These are phyloP conservation scores for Drosophila meridiana DNA, from an alignment of 2,888 invertebrate species.

Conservation along the genomic window DNA sequence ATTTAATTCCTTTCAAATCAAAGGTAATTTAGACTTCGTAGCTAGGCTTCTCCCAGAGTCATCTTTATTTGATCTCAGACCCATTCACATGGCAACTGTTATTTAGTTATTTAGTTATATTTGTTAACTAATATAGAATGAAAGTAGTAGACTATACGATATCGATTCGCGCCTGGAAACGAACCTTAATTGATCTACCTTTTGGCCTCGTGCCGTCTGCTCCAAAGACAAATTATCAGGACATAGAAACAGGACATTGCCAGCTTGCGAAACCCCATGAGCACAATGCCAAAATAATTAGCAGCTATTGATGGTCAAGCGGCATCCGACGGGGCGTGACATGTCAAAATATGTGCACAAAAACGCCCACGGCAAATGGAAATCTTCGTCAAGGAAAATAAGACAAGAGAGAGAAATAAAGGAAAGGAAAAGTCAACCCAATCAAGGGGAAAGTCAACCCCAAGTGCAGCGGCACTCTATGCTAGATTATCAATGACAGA, in stretches of 20 bases:
- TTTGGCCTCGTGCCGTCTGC: slow-evolving; percentile 38
- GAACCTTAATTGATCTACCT: slow-evolving; percentile 60
- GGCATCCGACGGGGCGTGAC: slow-evolving; percentile 67
- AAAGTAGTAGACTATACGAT: background rate
- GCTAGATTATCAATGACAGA: slow-evolving; percentile 76
- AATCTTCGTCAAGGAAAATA: slow-evolving; percentile 52
- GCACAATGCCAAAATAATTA: slow-evolving; percentile 75
- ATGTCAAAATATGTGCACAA: slow-evolving; percentile 76
- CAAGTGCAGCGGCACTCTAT: slow-evolving; percentile 36
- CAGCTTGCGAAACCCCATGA: slow-evolving; percentile 65
- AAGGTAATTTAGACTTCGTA: background rate
- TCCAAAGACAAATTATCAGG: slow-evolving; percentile 37
- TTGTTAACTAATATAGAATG: background rate
- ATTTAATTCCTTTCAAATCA: background rate
- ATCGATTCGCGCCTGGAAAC: background rate
- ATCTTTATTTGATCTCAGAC: background rate
- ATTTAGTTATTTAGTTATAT: too few relatives aligned
- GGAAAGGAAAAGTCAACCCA: slow-evolving; percentile 54
- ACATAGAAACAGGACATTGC: background rate
- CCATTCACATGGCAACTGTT: background rate
- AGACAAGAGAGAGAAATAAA: slow-evolving; percentile 9
- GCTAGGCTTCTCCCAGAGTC: background rate
- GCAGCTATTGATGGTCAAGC: slow-evolving; percentile 63
- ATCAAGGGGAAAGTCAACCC: slow-evolving; percentile 32
- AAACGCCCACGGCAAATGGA: slow-evolving; percentile 68